Base-by-base conservation (phyloP, 2,113 vertebrate species). In the Actenoides hombroni region DNA sequence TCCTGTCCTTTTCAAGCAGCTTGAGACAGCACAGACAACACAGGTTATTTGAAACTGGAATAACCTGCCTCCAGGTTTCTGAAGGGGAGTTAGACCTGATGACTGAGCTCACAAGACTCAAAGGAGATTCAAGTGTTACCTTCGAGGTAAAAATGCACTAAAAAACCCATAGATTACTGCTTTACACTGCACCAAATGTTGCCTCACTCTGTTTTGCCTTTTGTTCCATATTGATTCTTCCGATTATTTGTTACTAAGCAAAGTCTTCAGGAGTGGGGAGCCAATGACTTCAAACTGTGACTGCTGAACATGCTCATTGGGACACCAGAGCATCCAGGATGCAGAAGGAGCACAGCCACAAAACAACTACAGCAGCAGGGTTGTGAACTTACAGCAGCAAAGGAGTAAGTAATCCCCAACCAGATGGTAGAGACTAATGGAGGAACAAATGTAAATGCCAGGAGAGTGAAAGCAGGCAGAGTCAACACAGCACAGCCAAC, bases 341-440 rank as follows among this genome's bases (percentile, higher is more conserved):
- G 18, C 3, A 18, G 28, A 28, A 29, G 56, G 25, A 67, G 26
- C 59, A 39, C 24, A 64, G 60, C 54, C 71, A 33, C 33, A 42
- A 26, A 56, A 4, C 19, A 56, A 4, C 19, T 17, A 21, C 53
- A 78, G 35, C 61, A 61, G 53, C 0, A 3, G 13, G 9, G n/a
- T 1, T 39, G 44, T 33, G 39, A 90, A 97, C 98, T 98, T 94
- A 98, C 98, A 53, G 98, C 98, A 88, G 98, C 98, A 20, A 99
- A 98, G 29, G 98, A 98, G 79, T 98, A 98, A 28, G 98, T 99
- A 88, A 99, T 87, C 15, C 98, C 98, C 29, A 99, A 87, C 98
- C 98, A 98, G 70, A 98, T 56, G 74, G 98, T 98, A 60, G 94
- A 98, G 70, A 99, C 97, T 26, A 98, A 95, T 0, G 97, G 98